Evolutionary conservation across 2,888 invertebrate species (phyloP), one percentile per base, ranked within the genome.

Genomic region (Apoda limacodes): DNA sequence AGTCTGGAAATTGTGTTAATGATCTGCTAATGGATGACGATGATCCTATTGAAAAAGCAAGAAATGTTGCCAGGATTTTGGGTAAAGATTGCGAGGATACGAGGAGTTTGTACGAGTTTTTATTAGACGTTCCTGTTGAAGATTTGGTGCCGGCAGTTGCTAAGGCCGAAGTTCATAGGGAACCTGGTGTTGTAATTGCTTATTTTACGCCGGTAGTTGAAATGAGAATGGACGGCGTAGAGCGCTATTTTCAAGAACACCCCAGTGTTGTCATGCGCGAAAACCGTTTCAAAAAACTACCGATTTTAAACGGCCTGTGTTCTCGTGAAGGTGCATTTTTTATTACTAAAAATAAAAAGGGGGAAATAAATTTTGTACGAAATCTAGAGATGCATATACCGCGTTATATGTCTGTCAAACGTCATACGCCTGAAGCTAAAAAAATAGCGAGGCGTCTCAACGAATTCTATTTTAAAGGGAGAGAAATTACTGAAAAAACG

Each of bases 311-410:
- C 1, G 61, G 69, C 0, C 25, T 52, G 1, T 56, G 59, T 34
- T 63, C 66, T 0, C 57, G 64, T 10, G 78, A 80, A 47, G 68
- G 57, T 0, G 76, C 60, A 0, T 34, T 60, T 0, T 78, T 80
- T 37, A 21, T 71, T 4, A 44, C 45, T 2, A 52, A 37, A 28
- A 51, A 65, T 25, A 46, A 45, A 0, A 30, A 53, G 0, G 69
- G 66, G 1, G 50, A 59, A 3, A 40, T 70, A 1, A 14, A 49
- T 2, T 70, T 52, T 9, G 57, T 63, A 17, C 43, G 53, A 0
- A 57, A 80, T 22, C 50, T 67, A 0, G 52, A 50, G 23, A 55
- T 54, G 29, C 68, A 60, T 11, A 52, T 75, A 5, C 76, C 78
- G 0, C 37, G 46, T 9, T 66, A 43, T 30, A 42, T 63, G 2